Evolutionary conservation across 1,140 invertebrate genomes (phyloP).

Genomic region (Zophobas atratus): DNA sequence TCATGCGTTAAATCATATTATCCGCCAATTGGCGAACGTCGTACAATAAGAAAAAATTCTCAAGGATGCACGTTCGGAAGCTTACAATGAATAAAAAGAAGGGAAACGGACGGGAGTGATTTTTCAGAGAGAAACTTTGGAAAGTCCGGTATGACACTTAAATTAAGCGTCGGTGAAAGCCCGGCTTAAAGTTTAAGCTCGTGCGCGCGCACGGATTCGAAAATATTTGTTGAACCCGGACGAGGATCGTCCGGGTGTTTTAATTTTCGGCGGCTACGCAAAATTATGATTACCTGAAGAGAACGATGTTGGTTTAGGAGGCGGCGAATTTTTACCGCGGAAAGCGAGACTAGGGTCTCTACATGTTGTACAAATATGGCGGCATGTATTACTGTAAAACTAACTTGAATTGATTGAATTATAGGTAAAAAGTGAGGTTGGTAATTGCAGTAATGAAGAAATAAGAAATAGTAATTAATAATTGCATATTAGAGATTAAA

Average conservation of each 20-base stretch:
- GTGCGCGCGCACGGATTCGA: constrained; percentile 12
- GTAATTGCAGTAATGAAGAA: too few relatives aligned
- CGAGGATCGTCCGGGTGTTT: not conserved
- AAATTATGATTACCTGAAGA: too few relatives aligned
- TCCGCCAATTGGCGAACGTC: not conserved
- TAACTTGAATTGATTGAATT: too few relatives aligned
- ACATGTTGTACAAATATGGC: too few relatives aligned
- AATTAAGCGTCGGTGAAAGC: constrained; percentile 30
- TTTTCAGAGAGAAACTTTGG: constrained; percentile 2
- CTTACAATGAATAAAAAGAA: too few relatives aligned
- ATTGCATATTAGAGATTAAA: too few relatives aligned
- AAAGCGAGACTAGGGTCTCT: too few relatives aligned
- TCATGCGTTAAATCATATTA: constrained; percentile 28
- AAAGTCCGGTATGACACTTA: constrained; percentile 20
- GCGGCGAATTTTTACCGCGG: constrained; percentile 7
- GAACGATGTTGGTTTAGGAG: too few relatives aligned
- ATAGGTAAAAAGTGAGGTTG: too few relatives aligned
- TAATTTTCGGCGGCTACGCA: not conserved
- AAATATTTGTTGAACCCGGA: constrained; percentile 11
- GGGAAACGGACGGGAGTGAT: not conserved
- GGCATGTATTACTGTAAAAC: too few relatives aligned
- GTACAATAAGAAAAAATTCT: constrained; percentile 4
- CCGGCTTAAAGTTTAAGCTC: constrained; percentile 20
- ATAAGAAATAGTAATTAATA: too few relatives aligned
- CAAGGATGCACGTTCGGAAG: not conserved